Evolutionary conservation across 2,113 vertebrate genomes (phyloP).

Genomic region (Galemys pyrenaicus): DNA sequence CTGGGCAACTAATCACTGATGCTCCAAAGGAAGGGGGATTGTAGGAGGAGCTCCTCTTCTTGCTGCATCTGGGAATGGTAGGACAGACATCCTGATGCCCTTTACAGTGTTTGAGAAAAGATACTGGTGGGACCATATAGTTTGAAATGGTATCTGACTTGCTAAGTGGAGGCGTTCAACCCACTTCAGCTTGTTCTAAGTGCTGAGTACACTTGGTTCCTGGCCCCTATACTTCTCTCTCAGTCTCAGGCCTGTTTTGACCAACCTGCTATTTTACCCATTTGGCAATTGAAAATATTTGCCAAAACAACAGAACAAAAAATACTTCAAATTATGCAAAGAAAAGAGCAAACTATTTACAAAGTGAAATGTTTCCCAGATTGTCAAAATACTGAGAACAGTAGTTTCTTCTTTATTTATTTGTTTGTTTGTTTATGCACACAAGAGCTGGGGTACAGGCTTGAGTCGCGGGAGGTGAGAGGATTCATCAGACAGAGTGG

Average conservation of each 20-base stretch:
- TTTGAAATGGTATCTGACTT: neutral
- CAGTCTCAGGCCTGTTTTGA: neutral
- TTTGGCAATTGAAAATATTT: neutral
- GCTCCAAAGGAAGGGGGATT: neutral
- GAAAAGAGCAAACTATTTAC: conserved; percentile 24
- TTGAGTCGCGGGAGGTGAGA: no score
- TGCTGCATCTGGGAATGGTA: neutral
- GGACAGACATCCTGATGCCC: neutral
- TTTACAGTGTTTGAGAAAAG: neutral
- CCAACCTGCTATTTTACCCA: neutral
- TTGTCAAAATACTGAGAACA: conserved; percentile 17
- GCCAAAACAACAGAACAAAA: neutral
- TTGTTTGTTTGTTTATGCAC: no score
- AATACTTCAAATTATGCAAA: neutral
- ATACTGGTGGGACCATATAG: neutral
- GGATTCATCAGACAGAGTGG: no score
- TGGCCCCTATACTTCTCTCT: neutral
- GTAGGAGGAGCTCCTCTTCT: neutral
- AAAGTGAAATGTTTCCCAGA: neutral
- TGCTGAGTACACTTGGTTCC: neutral
- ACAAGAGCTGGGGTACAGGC: no score
- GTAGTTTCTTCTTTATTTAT: no score
- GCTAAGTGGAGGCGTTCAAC: neutral
- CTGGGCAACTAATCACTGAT: neutral
- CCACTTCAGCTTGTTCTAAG: neutral